Percentiles rank a stretch among this genome's conserved stretches.
phyloP scores from a whole-genome alignment of 2,888 invertebrate genomes.

The Sinelater perroti region DNA sequence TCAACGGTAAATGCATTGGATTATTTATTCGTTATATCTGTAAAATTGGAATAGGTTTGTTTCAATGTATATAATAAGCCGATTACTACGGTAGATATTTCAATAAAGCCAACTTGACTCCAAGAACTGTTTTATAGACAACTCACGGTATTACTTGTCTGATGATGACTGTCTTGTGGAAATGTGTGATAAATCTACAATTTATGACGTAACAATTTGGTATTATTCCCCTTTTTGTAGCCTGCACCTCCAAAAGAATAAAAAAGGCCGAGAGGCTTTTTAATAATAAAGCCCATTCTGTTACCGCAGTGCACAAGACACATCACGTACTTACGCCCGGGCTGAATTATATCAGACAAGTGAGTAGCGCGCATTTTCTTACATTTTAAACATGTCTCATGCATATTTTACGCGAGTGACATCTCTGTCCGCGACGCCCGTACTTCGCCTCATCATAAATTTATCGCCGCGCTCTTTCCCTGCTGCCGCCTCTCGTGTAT shows the following conservation, averaged over 20 bases:
- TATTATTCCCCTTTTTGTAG: too few relatives aligned
- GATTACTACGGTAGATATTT: too few relatives aligned
- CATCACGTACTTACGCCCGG: constrained; percentile 27
- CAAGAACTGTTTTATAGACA: too few relatives aligned
- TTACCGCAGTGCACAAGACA: constrained; percentile 26
- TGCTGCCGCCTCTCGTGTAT: constrained; percentile 4
- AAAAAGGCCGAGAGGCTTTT: constrained; percentile 2
- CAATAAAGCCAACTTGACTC: too few relatives aligned
- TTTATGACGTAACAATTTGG: too few relatives aligned
- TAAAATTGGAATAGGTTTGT: too few relatives aligned
- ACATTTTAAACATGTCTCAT: constrained; percentile 33
- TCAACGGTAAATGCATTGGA: too few relatives aligned
- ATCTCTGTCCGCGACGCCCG: constrained; percentile 25
- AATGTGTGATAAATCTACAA: too few relatives aligned
- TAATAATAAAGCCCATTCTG: constrained; percentile 4
- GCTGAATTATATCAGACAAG: constrained; percentile 30
- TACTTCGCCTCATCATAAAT: constrained; percentile 28
- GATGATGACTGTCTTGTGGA: too few relatives aligned
- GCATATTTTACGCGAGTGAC: constrained; percentile 30
- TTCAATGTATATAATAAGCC: too few relatives aligned
- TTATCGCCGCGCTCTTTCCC: constrained; percentile 13
- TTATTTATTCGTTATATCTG: too few relatives aligned
- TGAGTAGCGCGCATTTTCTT: constrained; percentile 28
- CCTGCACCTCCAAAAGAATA: not conserved
- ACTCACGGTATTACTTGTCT: too few relatives aligned